Conservation (phyloP, 2,888 invertebrate genomes). For the Girardia tigrina region DNA sequence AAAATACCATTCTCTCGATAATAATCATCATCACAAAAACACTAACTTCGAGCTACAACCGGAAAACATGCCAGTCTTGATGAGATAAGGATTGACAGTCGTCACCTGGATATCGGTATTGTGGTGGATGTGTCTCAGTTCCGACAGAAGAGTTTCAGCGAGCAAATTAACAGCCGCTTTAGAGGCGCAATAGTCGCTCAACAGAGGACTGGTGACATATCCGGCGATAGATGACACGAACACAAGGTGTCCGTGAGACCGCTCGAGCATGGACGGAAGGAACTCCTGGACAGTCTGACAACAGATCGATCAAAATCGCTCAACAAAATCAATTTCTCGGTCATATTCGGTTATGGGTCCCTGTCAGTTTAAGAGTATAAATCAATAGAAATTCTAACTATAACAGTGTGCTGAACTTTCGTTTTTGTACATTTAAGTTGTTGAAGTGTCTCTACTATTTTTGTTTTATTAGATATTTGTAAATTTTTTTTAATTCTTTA, state of each 20-base stretch:
- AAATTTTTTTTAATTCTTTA: too few species aligned
- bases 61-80: conserved; percentile 1
- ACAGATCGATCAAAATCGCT: too few species aligned
- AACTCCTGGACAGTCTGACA: conserved; percentile 18
- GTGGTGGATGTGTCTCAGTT: not conserved
- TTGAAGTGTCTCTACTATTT: too few species aligned
- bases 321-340: too few species aligned
- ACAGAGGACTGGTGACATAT: not conserved
- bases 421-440: too few species aligned
- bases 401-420: too few species aligned
- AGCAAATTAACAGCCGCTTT: not conserved
- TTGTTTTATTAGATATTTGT: too few species aligned
- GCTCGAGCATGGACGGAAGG: not conserved
- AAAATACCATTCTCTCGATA: too few species aligned
- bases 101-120: conserved; percentile 6
- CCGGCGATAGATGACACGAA: conserved; percentile 13
- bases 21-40: not conserved
- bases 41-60: not conserved
- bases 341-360: too few species aligned
- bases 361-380: too few species aligned
- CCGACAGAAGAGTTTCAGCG: not conserved
- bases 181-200: conserved; percentile 24
- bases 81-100: not conserved
- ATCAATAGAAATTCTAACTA: too few species aligned
- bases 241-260: not conserved